phyloP scores from a whole-genome alignment of 2,888 invertebrate species.

The Aspidiotus rigidus region DNA sequence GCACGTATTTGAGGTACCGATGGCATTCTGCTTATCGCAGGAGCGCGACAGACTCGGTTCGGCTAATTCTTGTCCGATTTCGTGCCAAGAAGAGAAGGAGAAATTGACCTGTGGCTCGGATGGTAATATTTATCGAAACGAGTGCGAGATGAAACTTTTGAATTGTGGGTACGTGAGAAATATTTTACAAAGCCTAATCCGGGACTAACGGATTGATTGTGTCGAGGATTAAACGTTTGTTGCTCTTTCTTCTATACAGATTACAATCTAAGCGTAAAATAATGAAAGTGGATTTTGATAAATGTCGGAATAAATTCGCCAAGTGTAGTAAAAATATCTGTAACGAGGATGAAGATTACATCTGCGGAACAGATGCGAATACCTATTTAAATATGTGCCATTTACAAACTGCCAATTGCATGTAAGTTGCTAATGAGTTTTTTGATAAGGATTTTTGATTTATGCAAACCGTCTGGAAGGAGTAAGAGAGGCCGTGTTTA shows the following conservation, averaged over 20 bases:
- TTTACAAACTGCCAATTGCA: slow-evolving; percentile 71
- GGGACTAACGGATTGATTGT: too few species aligned
- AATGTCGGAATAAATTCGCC: slow-evolving; percentile 62
- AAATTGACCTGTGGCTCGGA: slow-evolving; percentile 76
- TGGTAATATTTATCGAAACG: slow-evolving; percentile 75
- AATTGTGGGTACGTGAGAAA: slow-evolving; percentile 64
- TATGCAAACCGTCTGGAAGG: too few species aligned
- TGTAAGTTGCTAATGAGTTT: slow-evolving; percentile 51
- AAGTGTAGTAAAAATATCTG: slow-evolving; percentile 64
- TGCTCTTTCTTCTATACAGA: slow-evolving; percentile 37
- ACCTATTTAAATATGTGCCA: slow-evolving; percentile 77
- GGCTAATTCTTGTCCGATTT: slow-evolving; percentile 56
- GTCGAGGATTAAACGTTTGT: too few species aligned
- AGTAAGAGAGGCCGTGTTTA: too few species aligned
- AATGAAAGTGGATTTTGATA: slow-evolving; percentile 65
- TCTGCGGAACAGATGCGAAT: slow-evolving; percentile 82
- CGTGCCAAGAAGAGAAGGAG: slow-evolving; percentile 62
- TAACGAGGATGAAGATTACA: slow-evolving; percentile 47
- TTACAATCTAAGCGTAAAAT: slow-evolving; percentile 52
- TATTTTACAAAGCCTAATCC: neutral
- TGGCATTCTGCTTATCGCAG: slow-evolving; percentile 72
- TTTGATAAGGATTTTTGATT: too few species aligned
- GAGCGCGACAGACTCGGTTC: slow-evolving; percentile 61
- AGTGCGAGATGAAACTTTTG: slow-evolving; percentile 79
- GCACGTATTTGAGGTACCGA: slow-evolving; percentile 84